phyloP scores from a whole-genome alignment of 2,113 vertebrate genomes.

The Ictalurus punctatus region DNA sequence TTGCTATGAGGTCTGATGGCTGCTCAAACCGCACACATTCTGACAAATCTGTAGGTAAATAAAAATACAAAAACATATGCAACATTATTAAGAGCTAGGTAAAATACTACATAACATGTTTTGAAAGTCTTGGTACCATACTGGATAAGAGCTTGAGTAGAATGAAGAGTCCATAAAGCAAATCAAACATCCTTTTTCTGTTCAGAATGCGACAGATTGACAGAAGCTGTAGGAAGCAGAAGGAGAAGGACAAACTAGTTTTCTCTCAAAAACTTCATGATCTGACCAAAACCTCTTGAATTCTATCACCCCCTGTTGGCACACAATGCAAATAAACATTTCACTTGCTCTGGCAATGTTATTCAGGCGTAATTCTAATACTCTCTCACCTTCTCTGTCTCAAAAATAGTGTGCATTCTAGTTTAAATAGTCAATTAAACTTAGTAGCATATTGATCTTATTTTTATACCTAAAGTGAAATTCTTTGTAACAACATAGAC shows the following conservation, averaged over 20 bases:
- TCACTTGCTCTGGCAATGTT: too few relatives aligned
- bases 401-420: too few relatives aligned
- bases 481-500: background rate
- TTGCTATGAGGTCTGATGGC: background rate
- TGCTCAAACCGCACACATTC: constrained; percentile 43
- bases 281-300: background rate
- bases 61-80: background rate
- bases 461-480: background rate
- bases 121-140: background rate
- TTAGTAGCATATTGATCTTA: background rate
- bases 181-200: background rate
- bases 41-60: constrained; percentile 37
- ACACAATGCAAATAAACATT: background rate
- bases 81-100: background rate
- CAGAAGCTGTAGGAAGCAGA: background rate
- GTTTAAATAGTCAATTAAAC: too few relatives aligned
- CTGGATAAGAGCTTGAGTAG: background rate
- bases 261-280: background rate
- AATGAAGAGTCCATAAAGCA: background rate
- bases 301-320: constrained; percentile 26
- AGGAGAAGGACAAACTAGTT: too few relatives aligned
- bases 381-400: too few relatives aligned
- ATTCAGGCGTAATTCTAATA: too few relatives aligned
- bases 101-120: background rate
- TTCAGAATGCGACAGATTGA: background rate